A percentile compares a stretch with the other conserved stretches of the same genome.
These are phyloP conservation scores for Brachypodius melanocephalos DNA, from an alignment of 2,113 vertebrate genomes.

Conservation along the genomic window DNA sequence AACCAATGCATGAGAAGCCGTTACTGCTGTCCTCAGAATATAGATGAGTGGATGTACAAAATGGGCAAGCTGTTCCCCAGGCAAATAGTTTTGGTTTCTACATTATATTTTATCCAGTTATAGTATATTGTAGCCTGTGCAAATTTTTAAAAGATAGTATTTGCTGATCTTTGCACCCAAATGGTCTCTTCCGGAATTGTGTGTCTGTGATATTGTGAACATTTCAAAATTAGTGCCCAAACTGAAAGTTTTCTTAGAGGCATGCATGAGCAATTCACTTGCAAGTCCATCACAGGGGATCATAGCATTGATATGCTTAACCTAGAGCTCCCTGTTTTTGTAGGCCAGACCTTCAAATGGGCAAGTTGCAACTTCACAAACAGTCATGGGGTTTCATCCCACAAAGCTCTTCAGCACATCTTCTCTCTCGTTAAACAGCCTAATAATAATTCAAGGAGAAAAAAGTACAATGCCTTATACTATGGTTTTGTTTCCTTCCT, in stretches of 20 bases:
- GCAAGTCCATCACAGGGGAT: neutral
- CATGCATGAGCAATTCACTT: neutral
- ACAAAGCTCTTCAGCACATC: neutral
- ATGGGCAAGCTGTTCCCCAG: neutral
- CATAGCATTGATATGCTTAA: neutral
- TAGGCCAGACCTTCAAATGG: neutral
- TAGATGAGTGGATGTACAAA: neutral
- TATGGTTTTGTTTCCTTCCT: neutral
- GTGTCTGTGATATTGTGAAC: neutral
- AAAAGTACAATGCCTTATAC: neutral
- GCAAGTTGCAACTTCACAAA: neutral
- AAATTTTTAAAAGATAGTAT: neutral
- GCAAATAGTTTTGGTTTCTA: neutral
- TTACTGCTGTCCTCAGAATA: neutral
- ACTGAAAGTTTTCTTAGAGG: neutral
- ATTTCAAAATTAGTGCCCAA: neutral
- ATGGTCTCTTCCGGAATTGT: neutral
- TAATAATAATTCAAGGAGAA: neutral
- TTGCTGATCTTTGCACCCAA: neutral
- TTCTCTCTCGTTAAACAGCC: neutral
- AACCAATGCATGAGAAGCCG: neutral
- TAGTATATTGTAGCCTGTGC: neutral
- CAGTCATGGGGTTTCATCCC: fast-evolving
- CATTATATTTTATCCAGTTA: neutral
- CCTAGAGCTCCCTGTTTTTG: neutral